Percentiles rank a stretch among this genome's conserved stretches.
These are phyloP conservation scores for Ornithorhynchus anatinus DNA, from an alignment of 2,113 vertebrate species.

Conservation along the genomic window DNA sequence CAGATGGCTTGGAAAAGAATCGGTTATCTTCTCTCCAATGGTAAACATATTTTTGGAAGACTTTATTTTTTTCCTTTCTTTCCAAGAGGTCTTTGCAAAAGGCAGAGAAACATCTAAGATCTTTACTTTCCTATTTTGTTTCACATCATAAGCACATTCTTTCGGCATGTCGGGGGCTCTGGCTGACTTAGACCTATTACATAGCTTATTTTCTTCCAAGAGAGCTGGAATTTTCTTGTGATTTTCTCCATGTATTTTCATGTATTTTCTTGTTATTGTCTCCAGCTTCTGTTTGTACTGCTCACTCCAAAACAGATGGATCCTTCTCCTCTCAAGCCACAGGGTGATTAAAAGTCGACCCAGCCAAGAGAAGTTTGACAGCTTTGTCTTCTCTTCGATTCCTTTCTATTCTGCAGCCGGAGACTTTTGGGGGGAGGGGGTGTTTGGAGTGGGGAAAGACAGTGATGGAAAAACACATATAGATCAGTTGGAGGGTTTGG, in stretches of 20 bases:
- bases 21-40: too few relatives aligned
- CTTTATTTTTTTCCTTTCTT: too few relatives aligned
- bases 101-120: not conserved
- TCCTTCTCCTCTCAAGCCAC: conserved; percentile 25
- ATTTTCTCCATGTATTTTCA: too few relatives aligned
- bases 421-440: not conserved
- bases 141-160: conserved; percentile 42
- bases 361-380: conserved; percentile 19
- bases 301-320: conserved; percentile 67
- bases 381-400: conserved; percentile 46
- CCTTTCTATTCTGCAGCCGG: conserved; percentile 49
- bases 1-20: fast-evolving
- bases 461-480: not conserved
- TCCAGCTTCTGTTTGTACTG: conserved; percentile 61
- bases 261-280: conserved; percentile 72
- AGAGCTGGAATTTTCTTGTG: conserved; percentile 65
- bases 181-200: conserved; percentile 1
- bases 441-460: too few relatives aligned
- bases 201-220: conserved; percentile 41
- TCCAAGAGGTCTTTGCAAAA: not conserved
- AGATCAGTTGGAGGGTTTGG: conserved; percentile 23
- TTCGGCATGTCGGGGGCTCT: conserved; percentile 30
- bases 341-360: conserved; percentile 40
- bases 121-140: not conserved
- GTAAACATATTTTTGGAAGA: too few relatives aligned